These are phyloP conservation scores for Moxostoma hubbsi DNA, from an alignment of 2,797 vertebrate species.

Conservation along the genomic window DNA sequence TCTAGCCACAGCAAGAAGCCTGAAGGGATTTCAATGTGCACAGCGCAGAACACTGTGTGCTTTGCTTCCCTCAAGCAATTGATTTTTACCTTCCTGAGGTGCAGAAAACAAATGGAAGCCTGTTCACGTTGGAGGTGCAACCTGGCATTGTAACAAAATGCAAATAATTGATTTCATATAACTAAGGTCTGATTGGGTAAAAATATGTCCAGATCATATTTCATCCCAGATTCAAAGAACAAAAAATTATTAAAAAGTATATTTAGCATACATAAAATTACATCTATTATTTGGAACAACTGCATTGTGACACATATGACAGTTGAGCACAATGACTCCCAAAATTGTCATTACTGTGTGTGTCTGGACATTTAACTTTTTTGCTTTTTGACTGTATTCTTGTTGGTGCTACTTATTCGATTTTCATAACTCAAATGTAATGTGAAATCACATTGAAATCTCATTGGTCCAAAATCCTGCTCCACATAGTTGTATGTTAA, in stretches of 20 bases:
- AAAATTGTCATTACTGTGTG: no score
- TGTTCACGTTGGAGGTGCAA: background rate
- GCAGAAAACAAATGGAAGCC: constrained; percentile 17
- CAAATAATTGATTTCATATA: background rate
- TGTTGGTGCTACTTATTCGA: no score
- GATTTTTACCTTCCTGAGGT: constrained; percentile 18
- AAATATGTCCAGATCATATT: background rate
- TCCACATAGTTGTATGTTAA: no score
- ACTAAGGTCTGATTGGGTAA: background rate
- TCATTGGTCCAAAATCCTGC: no score
- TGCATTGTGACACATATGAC: no score
- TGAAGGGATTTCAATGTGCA: constrained; percentile 21
- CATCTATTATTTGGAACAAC: no score
- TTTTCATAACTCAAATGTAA: no score
- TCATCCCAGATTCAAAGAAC: no score
- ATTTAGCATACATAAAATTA: background rate
- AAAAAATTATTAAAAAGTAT: background rate
- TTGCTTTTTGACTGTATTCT: no score
- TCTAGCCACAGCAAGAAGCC: constrained; percentile 11
- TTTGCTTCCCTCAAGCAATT: constrained; percentile 22
- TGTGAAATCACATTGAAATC: no score
- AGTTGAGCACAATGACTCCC: no score
- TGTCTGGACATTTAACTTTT: no score
- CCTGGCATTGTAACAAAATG: constrained; percentile 6
- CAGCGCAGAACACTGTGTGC: constrained; percentile 35